Evolutionary conservation across 2,797 vertebrate species (phyloP).

Genomic region (Apodemus agrarius): DNA sequence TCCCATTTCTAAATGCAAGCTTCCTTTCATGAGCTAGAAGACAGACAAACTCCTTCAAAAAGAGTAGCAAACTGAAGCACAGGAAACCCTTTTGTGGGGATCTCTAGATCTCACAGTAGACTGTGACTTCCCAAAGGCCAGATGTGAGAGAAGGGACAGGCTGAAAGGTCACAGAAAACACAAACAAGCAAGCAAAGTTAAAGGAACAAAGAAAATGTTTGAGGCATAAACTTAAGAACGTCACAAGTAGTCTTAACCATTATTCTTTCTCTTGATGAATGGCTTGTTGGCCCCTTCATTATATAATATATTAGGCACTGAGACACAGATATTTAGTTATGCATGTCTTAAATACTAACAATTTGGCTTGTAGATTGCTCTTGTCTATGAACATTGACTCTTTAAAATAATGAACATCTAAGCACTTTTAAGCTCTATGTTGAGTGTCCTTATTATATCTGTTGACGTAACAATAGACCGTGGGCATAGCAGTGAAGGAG

Average conservation of each 20-base stretch:
- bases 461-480: not conserved
- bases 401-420: not conserved
- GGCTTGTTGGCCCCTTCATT: not conserved
- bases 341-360: not conserved
- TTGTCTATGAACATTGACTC: not conserved
- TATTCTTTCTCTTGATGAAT: not conserved
- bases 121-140: not conserved
- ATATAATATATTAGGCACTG: not conserved
- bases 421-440: not conserved
- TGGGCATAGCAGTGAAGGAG: not conserved
- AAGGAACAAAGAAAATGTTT: not conserved
- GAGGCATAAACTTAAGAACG: not conserved
- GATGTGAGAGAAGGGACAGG: not conserved
- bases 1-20: not conserved
- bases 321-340: not conserved
- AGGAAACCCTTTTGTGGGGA: not conserved
- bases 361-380: not conserved
- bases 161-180: accelerated
- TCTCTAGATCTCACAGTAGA: not conserved
- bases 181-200: not conserved
- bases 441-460: not conserved
- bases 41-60: not conserved
- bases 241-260: not conserved
- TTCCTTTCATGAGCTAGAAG: not conserved
- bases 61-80: not conserved